Percentiles rank a stretch among this genome's conserved stretches.
Evolutionary conservation across 2,113 vertebrate genomes (phyloP).

Genomic region (Terrapene triunguis): DNA sequence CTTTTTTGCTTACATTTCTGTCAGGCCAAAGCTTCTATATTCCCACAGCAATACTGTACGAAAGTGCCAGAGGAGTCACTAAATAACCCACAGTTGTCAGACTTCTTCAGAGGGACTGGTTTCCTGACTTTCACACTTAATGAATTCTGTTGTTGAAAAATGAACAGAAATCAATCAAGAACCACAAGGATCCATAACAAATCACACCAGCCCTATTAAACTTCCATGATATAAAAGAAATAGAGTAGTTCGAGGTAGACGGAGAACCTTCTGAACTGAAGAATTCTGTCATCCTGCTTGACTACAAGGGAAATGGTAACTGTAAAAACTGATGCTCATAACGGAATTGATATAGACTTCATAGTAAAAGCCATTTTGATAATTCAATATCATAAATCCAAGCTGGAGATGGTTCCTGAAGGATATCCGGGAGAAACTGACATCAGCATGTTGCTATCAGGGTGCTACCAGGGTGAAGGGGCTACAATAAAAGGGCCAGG

Average conservation of each 20-base stretch:
- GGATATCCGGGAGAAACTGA: neutral
- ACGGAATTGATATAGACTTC: neutral
- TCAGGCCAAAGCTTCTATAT: neutral
- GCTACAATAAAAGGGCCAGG: neutral
- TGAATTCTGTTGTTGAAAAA: constrained; percentile 26
- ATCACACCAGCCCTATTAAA: neutral
- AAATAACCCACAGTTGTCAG: neutral
- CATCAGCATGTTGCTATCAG: neutral
- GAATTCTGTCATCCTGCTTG: neutral
- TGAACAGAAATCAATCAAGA: neutral
- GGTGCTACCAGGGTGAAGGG: neutral
- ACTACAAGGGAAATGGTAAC: neutral
- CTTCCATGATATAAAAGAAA: neutral
- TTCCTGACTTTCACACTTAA: neutral
- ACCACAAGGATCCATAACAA: fast-evolving
- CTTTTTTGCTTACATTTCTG: neutral
- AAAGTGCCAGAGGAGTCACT: neutral
- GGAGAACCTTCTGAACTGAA: neutral
- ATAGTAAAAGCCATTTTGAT: fast-evolving
- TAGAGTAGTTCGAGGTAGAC: neutral
- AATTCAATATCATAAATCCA: fast-evolving
- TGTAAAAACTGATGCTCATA: neutral
- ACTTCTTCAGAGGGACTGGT: neutral
- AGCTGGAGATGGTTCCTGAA: neutral
- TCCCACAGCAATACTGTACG: neutral